phyloP scores from a whole-genome alignment of 1,140 invertebrate genomes.

The Ceratina calcarata region DNA sequence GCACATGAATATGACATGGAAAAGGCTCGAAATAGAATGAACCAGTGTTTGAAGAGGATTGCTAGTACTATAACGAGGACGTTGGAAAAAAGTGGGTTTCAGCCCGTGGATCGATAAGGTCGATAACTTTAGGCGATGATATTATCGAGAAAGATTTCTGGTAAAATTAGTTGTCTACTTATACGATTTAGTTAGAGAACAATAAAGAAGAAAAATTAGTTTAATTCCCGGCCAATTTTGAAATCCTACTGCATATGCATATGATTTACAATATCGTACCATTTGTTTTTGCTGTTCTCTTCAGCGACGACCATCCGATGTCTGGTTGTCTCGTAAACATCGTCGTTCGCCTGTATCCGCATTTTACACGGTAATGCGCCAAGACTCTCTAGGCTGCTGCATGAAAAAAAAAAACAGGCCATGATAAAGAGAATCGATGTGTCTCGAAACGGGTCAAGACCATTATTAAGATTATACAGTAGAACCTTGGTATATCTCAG shows the following conservation, averaged over 20 bases:
- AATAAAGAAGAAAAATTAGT: no score
- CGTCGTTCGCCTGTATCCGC: conserved; percentile 95
- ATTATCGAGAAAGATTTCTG: no score
- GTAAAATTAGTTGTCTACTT: no score
- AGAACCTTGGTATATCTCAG: no score
- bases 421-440: conserved; percentile 4
- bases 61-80: background rate
- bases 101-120: conserved; percentile 17
- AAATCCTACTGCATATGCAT: no score
- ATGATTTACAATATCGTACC: conserved; percentile 80
- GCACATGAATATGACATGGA: conserved; percentile 7
- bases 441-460: background rate
- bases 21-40: conserved; percentile 5
- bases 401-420: conserved; percentile 41
- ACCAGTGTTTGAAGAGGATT: background rate
- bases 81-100: conserved; percentile 18
- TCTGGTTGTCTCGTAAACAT: conserved; percentile 94
- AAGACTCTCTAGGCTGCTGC: conserved; percentile 87
- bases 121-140: background rate
- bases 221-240: no score
- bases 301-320: conserved; percentile 93
- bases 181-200: no score
- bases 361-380: conserved; percentile 92
- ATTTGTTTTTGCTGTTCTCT: conserved; percentile 95
- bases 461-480: no score